A percentile compares a stretch with the other conserved stretches of the same genome.
Evolutionary conservation across 1,140 invertebrate species (phyloP).

Genomic region (Zaprionus capensis): DNA sequence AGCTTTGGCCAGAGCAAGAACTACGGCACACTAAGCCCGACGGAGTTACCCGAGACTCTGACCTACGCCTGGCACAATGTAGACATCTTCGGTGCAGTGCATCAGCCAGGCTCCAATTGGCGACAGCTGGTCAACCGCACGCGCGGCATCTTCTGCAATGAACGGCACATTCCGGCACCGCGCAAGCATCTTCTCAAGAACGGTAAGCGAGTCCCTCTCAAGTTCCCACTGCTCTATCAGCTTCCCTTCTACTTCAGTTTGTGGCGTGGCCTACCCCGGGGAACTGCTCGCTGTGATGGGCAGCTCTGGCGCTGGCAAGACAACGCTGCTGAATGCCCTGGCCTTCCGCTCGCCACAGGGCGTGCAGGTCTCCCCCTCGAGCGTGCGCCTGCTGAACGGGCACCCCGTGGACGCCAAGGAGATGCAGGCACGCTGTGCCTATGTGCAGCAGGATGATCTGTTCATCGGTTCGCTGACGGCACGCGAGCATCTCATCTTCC

Average conservation of each 20-base stretch:
- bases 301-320: slow-evolving; percentile 97
- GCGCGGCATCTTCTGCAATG: slow-evolving; percentile 83
- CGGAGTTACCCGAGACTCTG: slow-evolving; percentile 85
- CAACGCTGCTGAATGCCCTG: slow-evolving; percentile 95
- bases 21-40: slow-evolving; percentile 65
- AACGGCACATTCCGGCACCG: slow-evolving; percentile 84
- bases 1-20: slow-evolving; percentile 69
- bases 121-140: slow-evolving; percentile 83
- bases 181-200: slow-evolving; percentile 89
- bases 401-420: slow-evolving; percentile 88
- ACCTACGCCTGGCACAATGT: slow-evolving; percentile 90
- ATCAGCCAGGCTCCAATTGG: slow-evolving; percentile 73
- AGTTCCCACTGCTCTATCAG: too few species aligned
- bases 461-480: slow-evolving; percentile 97
- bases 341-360: slow-evolving; percentile 90
- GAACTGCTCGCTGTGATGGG: slow-evolving; percentile 97
- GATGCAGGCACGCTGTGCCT: slow-evolving; percentile 93
- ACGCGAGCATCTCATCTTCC: slow-evolving; percentile 94
- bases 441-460: slow-evolving; percentile 98
- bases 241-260: slow-evolving; percentile 85
- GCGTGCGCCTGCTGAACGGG: slow-evolving; percentile 89
- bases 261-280: slow-evolving; percentile 94
- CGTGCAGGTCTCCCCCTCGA: slow-evolving; percentile 84
- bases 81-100: slow-evolving; percentile 86
- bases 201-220: slow-evolving; percentile 51